Evolutionary conservation across 2,113 vertebrate species (phyloP).

Genomic region (Pogonocichla stellata): DNA sequence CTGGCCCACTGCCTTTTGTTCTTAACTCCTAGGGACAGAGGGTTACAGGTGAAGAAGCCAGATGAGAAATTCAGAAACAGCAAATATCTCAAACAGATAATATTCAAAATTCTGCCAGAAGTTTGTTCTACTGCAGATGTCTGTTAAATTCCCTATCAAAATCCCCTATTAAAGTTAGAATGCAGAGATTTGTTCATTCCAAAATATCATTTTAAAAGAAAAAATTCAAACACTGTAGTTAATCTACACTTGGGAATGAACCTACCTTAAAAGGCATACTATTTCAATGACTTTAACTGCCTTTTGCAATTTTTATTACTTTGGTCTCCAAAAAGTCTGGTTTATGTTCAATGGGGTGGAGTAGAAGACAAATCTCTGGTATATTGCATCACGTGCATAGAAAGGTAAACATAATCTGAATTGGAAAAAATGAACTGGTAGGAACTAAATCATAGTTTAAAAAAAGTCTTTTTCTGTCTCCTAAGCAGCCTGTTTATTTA

Average conservation of each 20-base stretch:
- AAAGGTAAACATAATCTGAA: neutral
- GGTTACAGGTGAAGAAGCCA: neutral
- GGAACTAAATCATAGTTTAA: neutral
- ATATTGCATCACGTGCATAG: neutral
- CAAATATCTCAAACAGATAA: neutral
- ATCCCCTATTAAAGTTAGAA: neutral
- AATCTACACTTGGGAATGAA: neutral
- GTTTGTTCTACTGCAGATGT: neutral
- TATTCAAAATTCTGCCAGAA: neutral
- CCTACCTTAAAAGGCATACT: neutral
- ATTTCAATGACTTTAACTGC: neutral
- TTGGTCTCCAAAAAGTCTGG: constrained; percentile 9
- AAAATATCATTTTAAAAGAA: neutral
- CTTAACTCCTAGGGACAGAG: neutral
- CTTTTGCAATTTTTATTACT: neutral
- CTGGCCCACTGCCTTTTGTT: neutral
- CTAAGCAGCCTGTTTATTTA: constrained; percentile 45
- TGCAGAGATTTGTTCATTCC: neutral
- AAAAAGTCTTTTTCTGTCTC: constrained; percentile 19
- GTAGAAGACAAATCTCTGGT: neutral
- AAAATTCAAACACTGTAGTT: neutral
- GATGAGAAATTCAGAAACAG: neutral
- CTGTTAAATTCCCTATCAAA: neutral
- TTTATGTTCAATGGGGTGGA: constrained; percentile 31
- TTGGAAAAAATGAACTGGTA: neutral